A percentile compares a stretch with the other conserved stretches of the same genome.
Conservation (phyloP, 2,888 invertebrate genomes). For the Campoplex capitator region DNA sequence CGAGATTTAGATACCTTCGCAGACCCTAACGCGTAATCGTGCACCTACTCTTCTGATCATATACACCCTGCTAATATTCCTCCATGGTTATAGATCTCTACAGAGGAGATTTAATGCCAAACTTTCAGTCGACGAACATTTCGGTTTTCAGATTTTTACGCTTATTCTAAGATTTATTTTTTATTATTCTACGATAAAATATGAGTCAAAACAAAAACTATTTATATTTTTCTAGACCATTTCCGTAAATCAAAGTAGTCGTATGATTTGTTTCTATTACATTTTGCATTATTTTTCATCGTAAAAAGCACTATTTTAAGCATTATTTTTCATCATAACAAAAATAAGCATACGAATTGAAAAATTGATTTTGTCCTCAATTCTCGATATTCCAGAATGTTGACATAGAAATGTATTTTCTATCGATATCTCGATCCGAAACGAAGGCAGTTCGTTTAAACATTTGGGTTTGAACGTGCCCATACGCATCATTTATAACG, state of each 20-base stretch:
- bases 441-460: background rate
- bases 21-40: conserved; percentile 50
- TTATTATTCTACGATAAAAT: background rate
- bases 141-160: background rate
- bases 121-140: background rate
- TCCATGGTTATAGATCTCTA: conserved; percentile 19
- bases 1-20: conserved; percentile 79
- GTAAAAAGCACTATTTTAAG: too few relatives aligned
- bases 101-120: conserved; percentile 6
- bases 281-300: too few relatives aligned
- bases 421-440: background rate
- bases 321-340: background rate
- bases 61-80: conserved; percentile 40
- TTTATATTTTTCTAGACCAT: background rate
- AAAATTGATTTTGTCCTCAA: background rate
- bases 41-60: conserved; percentile 51
- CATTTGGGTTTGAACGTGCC: conserved; percentile 3
- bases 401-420: background rate
- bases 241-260: too few relatives aligned
- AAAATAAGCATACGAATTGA: background rate
- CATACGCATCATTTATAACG: conserved; percentile 14
- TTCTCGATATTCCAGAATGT: background rate
- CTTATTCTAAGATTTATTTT: background rate
- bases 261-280: background rate
- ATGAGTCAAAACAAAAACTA: background rate